A percentile compares a stretch with the other conserved stretches of the same genome.
Evolutionary conservation across 2,888 invertebrate genomes (phyloP).

Genomic region (Sarcophaga carnaria): DNA sequence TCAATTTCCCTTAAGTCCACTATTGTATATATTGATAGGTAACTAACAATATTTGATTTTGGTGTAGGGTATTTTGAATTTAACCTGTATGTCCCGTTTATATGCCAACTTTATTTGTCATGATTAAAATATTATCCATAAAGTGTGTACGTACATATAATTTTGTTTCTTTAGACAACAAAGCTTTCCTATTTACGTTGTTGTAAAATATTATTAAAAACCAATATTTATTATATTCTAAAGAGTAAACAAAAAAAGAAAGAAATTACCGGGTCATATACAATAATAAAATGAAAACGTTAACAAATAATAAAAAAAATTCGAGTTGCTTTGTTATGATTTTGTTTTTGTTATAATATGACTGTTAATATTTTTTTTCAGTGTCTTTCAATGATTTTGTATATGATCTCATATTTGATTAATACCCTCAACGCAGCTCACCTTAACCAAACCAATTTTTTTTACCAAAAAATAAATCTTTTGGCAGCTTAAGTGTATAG

Average conservation of each 20-base stretch:
- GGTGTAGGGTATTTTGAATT: neutral
- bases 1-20: no score
- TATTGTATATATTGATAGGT: no score
- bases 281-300: neutral
- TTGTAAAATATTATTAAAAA: neutral
- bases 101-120: constrained; percentile 17
- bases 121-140: constrained; percentile 40
- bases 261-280: constrained; percentile 72
- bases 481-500: constrained; percentile 46
- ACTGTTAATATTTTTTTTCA: constrained; percentile 36
- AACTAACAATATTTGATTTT: neutral
- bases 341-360: constrained; percentile 41
- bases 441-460: constrained; percentile 2
- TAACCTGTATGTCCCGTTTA: neutral
- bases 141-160: neutral
- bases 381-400: constrained; percentile 19
- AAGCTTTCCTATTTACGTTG: constrained; percentile 7
- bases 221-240: neutral
- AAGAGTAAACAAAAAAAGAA: neutral
- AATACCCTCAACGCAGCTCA: neutral
- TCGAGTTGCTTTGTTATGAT: constrained; percentile 35
- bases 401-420: constrained; percentile 52
- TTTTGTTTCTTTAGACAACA: neutral
- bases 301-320: constrained; percentile 19
- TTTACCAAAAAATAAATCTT: constrained; percentile 24